Base-by-base conservation (phyloP, 2,113 vertebrate species). In the Vanacampus margaritifer region DNA sequence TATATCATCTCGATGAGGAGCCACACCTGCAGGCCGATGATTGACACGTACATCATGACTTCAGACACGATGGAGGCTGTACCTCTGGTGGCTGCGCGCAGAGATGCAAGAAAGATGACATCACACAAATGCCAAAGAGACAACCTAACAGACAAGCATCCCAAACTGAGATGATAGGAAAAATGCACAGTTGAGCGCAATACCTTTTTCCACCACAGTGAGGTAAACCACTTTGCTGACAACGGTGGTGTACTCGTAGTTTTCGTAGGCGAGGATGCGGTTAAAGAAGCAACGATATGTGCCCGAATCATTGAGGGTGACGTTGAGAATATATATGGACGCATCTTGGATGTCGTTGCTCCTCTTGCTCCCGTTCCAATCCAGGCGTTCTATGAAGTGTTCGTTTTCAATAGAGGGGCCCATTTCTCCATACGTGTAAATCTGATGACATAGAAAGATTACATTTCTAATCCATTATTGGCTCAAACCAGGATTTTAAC, bases 31-130 rank as follows among this genome's bases (percentile, higher is more conserved):
- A 96, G 90, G 46, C 95, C 94, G 17, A 96, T 95, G 64, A 95
- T 95, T 71, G 95, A 90, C 73, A 96, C 93, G 17, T 96, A 96
- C 95, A 96, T 96, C 95, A 96, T 96, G 72, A 96, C 93, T 85
- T 96, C 94, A 0, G 94, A 95, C 78, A 95, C 92, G 26, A 96
- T 95, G 86, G 94, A 95, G 0, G 95, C 94, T 3, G 90, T 90
- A 48, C 93, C 92, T 72, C 94, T 92, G 79, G 91, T 96, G 66
- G 91, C 95, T 96, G 79, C 8, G 53, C 26, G 41, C 45, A 46
- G 17, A 21, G 72, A 54, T 12, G 5, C 21, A 64, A 13, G 23
- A 58, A 68, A 32, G 46, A 26, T n/a, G 5, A 50, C 2, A 23
- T 43, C 19, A 26, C 51, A 19, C 5, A 46, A 21, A 21, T 46